Conservation (phyloP, 2,113 vertebrate genomes). For the Peromyscus polionotus region DNA sequence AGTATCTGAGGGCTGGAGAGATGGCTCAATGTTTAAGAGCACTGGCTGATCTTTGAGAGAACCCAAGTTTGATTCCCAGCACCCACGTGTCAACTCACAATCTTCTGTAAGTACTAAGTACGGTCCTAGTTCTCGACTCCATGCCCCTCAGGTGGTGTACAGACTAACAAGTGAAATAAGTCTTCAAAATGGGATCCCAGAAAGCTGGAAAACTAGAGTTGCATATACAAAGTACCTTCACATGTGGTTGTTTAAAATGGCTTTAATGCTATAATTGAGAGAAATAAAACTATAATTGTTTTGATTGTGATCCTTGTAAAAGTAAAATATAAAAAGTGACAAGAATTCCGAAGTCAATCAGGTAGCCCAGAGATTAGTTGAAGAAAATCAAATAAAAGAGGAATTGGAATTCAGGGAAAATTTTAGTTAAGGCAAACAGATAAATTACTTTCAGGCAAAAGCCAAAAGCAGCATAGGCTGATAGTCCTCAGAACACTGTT, state of each 20-base stretch:
- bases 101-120: not conserved
- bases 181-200: not conserved
- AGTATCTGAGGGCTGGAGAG: not conserved
- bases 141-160: not conserved
- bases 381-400: constrained; percentile 66
- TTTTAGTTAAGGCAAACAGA: not conserved
- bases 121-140: not conserved
- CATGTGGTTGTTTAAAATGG: not conserved
- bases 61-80: not conserved
- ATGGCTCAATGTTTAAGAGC: not conserved
- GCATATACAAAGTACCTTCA: not conserved
- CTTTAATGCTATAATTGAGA: constrained; percentile 13
- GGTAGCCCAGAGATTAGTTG: not conserved
- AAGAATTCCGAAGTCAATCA: constrained; percentile 35
- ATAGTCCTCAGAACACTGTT: not conserved
- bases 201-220: constrained; percentile 24
- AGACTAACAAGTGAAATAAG: not conserved
- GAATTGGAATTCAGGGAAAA: constrained; percentile 60
- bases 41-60: not conserved
- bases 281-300: not conserved
- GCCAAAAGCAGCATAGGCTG: not conserved
- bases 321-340: not conserved
- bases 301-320: constrained; percentile 38
- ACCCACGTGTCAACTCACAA: not conserved
- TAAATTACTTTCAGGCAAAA: constrained; percentile 25